Conservation (phyloP, 2,888 invertebrate species). For the Ommatoiulus sabulosus region DNA sequence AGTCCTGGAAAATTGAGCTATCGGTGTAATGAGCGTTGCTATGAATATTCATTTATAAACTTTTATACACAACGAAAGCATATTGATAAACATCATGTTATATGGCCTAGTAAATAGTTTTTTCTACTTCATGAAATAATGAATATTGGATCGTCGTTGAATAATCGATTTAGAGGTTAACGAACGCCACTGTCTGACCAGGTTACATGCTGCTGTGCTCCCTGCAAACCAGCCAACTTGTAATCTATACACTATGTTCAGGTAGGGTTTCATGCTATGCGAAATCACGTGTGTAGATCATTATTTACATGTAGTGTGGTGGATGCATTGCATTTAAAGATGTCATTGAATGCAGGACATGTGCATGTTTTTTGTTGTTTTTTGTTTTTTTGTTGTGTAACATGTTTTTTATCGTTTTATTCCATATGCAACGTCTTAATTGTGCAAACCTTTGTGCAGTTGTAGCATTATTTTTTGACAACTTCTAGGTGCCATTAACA, state of each 20-base stretch:
- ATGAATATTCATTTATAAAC: not conserved
- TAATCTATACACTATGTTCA: not conserved
- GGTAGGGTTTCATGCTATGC: not conserved
- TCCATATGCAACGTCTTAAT: not conserved
- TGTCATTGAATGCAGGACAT: too few species aligned
- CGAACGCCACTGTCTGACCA: slow-evolving; percentile 14
- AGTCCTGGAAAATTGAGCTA: not conserved
- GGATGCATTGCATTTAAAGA: not conserved
- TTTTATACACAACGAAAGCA: not conserved
- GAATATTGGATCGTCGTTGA: not conserved
- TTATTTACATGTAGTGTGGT: not conserved
- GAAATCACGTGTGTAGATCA: not conserved
- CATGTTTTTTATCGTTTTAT: not conserved
- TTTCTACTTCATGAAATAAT: not conserved
- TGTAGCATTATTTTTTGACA: not conserved
- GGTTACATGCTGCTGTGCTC: not conserved
- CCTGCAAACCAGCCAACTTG: not conserved
- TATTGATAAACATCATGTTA: not conserved
- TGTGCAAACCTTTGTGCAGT: not conserved
- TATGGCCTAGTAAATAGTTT: not conserved
- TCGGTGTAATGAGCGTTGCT: not conserved
- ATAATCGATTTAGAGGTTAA: slow-evolving; percentile 38
- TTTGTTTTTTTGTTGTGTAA: too few species aligned
- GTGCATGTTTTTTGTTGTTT: too few species aligned
- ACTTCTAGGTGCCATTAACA: too few species aligned